These are phyloP conservation scores for Gambusia affinis DNA, from an alignment of 2,113 vertebrate genomes.

Conservation along the genomic window DNA sequence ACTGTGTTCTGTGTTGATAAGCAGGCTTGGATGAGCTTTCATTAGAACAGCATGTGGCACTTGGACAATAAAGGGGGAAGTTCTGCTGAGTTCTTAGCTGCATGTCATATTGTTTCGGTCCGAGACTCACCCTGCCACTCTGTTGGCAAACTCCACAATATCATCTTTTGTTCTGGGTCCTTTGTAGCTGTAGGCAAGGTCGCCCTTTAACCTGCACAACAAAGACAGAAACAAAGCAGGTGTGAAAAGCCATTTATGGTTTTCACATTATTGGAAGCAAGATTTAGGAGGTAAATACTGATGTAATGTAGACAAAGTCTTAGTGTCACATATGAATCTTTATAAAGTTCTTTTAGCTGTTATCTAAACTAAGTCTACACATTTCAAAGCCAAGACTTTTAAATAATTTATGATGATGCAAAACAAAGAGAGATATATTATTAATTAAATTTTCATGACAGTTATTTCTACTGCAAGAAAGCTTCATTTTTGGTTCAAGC, in stretches of 20 bases:
- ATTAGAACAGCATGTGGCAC: slow-evolving; percentile 16
- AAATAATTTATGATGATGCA: neutral
- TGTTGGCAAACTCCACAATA: slow-evolving; percentile 96
- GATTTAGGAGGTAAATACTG: neutral
- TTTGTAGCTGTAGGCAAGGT: slow-evolving; percentile 95
- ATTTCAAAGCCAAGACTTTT: neutral
- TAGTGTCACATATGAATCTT: neutral
- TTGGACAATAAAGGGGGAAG: slow-evolving; percentile 12
- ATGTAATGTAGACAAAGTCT: neutral
- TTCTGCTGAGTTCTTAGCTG: neutral
- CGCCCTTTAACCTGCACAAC: slow-evolving; percentile 88
- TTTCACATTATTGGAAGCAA: neutral
- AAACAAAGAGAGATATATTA: neutral
- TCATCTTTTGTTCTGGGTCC: slow-evolving; percentile 97
- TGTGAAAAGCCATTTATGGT: neutral
- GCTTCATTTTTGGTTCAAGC: neutral
- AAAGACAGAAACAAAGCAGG: neutral
- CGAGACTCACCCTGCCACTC: slow-evolving; percentile 91
- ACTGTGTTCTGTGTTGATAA: slow-evolving; percentile 42
- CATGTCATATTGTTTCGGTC: neutral
- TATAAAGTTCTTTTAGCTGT: neutral
- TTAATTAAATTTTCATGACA: neutral
- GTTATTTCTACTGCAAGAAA: neutral
- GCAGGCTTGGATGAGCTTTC: slow-evolving; percentile 22
- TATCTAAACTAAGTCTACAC: neutral